Conservation (phyloP, 2,113 vertebrate genomes). For the Petromus typicus region DNA sequence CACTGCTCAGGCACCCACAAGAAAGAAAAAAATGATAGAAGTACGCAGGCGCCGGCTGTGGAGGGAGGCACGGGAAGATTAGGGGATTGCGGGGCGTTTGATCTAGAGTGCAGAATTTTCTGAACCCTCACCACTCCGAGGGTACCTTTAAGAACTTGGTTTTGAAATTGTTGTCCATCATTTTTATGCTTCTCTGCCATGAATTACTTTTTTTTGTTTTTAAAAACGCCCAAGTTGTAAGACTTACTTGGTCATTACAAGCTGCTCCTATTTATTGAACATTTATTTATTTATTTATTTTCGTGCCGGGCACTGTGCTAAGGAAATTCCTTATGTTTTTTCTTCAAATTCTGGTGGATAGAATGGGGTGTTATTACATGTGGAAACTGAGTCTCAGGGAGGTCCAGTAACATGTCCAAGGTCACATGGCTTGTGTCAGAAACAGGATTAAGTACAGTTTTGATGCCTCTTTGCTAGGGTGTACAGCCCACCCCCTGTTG, state of each 20-base stretch:
- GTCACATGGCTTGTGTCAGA: background rate
- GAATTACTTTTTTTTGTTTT: background rate
- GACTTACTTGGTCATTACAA: background rate
- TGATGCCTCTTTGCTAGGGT: background rate
- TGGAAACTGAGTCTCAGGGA: background rate
- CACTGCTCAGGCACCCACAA: constrained; percentile 79
- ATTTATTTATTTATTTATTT: background rate
- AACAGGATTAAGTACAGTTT: background rate
- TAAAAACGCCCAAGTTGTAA: background rate
- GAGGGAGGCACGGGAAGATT: background rate
- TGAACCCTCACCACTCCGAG: background rate
- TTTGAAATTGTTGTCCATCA: background rate
- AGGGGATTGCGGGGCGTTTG: constrained; percentile 51
- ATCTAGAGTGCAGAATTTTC: background rate
- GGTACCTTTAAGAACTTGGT: background rate
- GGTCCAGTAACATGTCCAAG: background rate
- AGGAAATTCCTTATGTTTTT: background rate
- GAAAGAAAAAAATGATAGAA: constrained; percentile 68
- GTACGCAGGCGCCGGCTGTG: constrained; percentile 58
- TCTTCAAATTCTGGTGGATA: background rate
- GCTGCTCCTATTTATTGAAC: background rate
- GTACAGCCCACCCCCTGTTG: background rate
- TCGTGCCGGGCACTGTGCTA: background rate
- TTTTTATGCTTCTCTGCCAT: background rate
- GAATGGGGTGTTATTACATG: background rate